Evolutionary conservation across 2,113 vertebrate species (phyloP).

Genomic region (Podarcis raffonei): DNA sequence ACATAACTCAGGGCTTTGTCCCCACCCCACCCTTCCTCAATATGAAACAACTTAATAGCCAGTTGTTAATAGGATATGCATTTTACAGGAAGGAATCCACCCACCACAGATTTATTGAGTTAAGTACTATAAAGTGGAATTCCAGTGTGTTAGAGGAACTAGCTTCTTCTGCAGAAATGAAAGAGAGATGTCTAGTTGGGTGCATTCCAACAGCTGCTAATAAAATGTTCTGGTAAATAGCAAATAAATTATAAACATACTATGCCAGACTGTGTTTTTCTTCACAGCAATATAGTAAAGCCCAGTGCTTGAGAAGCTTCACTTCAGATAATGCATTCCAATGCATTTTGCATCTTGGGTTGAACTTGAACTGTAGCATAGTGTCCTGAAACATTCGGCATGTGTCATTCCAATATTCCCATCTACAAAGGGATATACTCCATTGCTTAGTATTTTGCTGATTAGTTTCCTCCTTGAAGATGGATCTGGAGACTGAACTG

Average conservation of each 20-base stretch:
- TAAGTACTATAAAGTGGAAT: not conserved
- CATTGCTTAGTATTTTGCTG: not conserved
- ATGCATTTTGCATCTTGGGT: not conserved
- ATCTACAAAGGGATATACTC: not conserved
- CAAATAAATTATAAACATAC: constrained; percentile 10
- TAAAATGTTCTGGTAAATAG: constrained; percentile 38
- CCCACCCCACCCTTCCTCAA: not conserved
- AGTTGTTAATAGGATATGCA: not conserved
- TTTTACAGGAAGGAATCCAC: constrained; percentile 6
- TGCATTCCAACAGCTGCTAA: constrained; percentile 18
- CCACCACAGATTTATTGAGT: not conserved
- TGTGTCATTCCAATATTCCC: not conserved
- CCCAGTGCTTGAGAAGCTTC: not conserved
- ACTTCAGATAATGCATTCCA: not conserved
- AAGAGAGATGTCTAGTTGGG: not conserved
- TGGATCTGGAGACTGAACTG: not conserved
- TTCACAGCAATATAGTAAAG: not conserved
- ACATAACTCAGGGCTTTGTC: not conserved
- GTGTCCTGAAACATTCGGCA: not conserved
- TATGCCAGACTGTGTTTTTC: not conserved
- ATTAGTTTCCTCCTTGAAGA: not conserved
- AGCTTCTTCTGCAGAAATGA: constrained; percentile 15
- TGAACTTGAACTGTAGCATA: not conserved
- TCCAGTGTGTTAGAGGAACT: not conserved
- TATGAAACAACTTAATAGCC: not conserved